phyloP scores from a whole-genome alignment of 2,113 vertebrate species.

The Cichladusa arquata region DNA sequence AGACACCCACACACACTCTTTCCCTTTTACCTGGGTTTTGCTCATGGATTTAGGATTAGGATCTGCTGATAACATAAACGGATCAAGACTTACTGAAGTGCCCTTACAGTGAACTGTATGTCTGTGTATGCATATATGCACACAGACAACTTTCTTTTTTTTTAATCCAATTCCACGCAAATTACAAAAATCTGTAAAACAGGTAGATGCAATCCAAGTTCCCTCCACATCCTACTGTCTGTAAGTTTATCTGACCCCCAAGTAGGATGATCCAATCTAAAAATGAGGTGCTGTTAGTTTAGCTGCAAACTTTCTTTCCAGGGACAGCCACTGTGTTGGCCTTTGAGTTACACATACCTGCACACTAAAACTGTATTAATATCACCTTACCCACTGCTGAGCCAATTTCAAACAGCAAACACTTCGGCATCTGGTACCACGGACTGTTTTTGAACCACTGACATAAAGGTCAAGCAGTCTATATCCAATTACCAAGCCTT shows the following conservation, averaged over 20 bases:
- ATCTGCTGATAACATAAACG: conserved; percentile 54
- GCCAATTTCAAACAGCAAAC: not conserved
- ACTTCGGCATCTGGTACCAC: not conserved
- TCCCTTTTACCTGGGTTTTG: conserved; percentile 29
- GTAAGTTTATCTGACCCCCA: not conserved
- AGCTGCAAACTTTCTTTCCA: not conserved
- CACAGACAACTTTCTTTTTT: not conserved
- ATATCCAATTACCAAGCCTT: conserved; percentile 27
- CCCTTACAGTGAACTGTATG: conserved; percentile 28
- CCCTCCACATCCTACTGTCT: not conserved
- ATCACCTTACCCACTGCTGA: not conserved
- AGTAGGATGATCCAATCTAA: not conserved
- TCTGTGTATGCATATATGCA: not conserved
- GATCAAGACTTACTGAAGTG: conserved; percentile 31
- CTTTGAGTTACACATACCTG: not conserved
- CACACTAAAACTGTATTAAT: not conserved
- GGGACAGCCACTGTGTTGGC: not conserved
- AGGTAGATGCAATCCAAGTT: not conserved
- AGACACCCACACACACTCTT: not conserved
- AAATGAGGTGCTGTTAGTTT: not conserved
- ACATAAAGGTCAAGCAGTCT: conserved; percentile 16
- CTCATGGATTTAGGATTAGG: conserved; percentile 40
- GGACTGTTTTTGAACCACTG: not conserved
- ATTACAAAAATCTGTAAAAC: not conserved
- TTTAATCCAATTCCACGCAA: not conserved